Base-by-base conservation (phyloP, 2,888 invertebrate species). In the Apeira syringaria region DNA sequence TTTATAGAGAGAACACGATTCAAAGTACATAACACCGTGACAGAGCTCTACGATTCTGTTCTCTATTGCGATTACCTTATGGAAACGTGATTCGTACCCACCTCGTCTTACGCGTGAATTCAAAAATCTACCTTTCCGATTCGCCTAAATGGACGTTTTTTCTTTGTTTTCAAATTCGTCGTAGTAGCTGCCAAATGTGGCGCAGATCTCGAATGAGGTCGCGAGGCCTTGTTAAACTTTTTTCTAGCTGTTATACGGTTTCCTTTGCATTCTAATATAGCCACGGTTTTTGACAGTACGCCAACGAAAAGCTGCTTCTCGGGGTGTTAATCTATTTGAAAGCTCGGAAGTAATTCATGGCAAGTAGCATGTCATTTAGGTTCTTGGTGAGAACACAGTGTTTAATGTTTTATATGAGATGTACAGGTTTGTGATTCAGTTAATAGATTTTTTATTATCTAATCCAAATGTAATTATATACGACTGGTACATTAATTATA, bases 101-200 rank as follows among this genome's bases (percentile, higher is more conserved):
- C n/a, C n/a, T n/a, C n/a, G n/a, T n/a, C n/a, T n/a, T n/a, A n/a
- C n/a, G n/a, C n/a, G n/a, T n/a, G n/a, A n/a, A n/a, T n/a, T n/a
- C 3, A 5, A 11, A 37, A n/a, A 9, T 30, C 29, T 37, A 37
- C 37, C 30, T 15, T 13, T 1, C 22, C 29, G 37, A 37, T 22
- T 5, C 0, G 22, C 8, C n/a, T 10, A 3, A 8, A 7, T 28
- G 4, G 1, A 18, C 13, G 20, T 36, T 56, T 38, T 47, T 35
- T 45, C 47, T 49, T 49, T 47, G 49, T 54, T 51, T 54, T 25
- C 49, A 47, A 35, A 34, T 39, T 40, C 39, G 12, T 24, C 22
- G 45, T 9, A 12, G 38, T 31, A 46, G 40, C 50, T 56, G 56
- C 56, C 56, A 53, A 56, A 56, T 51, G 50, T 49, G 49, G 47